Base-by-base conservation (phyloP, 2,797 vertebrate genomes). In the Chromis chromis region DNA sequence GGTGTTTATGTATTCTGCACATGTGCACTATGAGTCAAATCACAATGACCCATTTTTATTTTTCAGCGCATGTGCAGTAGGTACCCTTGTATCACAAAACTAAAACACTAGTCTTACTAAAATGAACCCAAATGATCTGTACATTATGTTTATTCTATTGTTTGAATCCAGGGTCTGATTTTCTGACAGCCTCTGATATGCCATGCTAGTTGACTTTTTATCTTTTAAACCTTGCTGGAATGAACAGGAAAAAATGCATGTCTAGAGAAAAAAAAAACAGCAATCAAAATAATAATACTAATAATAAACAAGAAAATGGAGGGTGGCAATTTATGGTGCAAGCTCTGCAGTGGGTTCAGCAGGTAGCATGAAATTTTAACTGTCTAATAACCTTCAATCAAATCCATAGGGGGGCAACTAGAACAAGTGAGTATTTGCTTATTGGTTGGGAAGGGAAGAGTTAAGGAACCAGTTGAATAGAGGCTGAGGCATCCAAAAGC, bases 401-500 rank as follows among this genome's bases (percentile, higher is more conserved):
- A 57, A 74, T 70, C 24, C 24, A 63, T 44, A 68, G 14, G 81
- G 24, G 67, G 11, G 4, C 14, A 39, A 76, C 25, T 9, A 39
- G 8, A 70, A 49, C n/a, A 54, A 74, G 24, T 9, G 12, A 79
- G 52, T 60, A 28, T 61, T 44, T 57, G 49, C 54, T 67, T 40
- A 50, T 63, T 11, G 9, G 17, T 28, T 11, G 59, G 80, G 40
- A 31, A 78, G 48, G 60, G 68, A 88, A 76, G 79, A 80, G 82
- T 88, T 89, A 86, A 88, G 54, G 24, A 84, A 74, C 16, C 31
- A 85, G 82, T 79, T 33, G 21, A 79, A 79, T 31, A 33, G 63
- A 12, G 44, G 70, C 75, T 72, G 84, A 85, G 74, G 73, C 73
- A 78, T 85, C 79, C 77, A 85, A 82, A 89, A 88, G 63, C 74